These are phyloP conservation scores for Chromoteleia sp. DNA, from an alignment of 2,888 invertebrate genomes.

Conservation along the genomic window DNA sequence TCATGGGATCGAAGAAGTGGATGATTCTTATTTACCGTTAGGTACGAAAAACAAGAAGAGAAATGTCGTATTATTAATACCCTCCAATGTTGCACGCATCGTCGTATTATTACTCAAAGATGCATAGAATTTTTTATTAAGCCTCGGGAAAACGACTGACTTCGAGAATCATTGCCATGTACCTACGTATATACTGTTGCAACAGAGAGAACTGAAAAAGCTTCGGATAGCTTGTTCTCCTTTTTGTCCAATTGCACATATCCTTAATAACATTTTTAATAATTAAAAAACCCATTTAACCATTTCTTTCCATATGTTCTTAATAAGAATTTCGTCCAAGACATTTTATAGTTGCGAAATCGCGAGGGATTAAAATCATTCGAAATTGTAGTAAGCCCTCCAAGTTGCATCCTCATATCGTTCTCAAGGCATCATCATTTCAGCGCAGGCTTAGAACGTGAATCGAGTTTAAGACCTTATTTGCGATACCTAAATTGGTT, in stretches of 20 bases:
- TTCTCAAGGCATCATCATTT: conserved; percentile 51
- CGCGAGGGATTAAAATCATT: conserved; percentile 53
- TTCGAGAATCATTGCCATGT: conserved; percentile 50
- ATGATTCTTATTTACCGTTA: conserved; percentile 53
- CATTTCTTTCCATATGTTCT: neutral
- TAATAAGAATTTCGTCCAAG: conserved; percentile 23
- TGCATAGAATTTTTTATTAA: conserved; percentile 76
- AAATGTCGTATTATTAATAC: conserved; percentile 63
- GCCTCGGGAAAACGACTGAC: conserved; percentile 61
- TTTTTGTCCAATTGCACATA: conserved; percentile 30
- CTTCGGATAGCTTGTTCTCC: neutral
- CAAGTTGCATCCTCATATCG: conserved; percentile 51
- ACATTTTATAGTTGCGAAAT: conserved; percentile 21
- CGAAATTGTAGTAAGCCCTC: conserved; percentile 48
- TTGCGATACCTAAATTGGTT: conserved; percentile 62
- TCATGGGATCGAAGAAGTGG: conserved; percentile 45
- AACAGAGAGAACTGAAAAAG: conserved; percentile 4
- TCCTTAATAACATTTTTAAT: conserved; percentile 46
- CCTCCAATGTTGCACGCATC: conserved; percentile 50
- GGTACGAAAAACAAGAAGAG: conserved; percentile 42
- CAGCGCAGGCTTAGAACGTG: conserved; percentile 51
- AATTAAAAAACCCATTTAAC: conserved; percentile 23
- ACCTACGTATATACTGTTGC: conserved; percentile 2
- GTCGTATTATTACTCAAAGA: conserved; percentile 71
- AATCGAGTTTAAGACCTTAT: conserved; percentile 62